Evolutionary conservation across 2,888 invertebrate species (phyloP).

Genomic region (Chrysomela aeneicollis): DNA sequence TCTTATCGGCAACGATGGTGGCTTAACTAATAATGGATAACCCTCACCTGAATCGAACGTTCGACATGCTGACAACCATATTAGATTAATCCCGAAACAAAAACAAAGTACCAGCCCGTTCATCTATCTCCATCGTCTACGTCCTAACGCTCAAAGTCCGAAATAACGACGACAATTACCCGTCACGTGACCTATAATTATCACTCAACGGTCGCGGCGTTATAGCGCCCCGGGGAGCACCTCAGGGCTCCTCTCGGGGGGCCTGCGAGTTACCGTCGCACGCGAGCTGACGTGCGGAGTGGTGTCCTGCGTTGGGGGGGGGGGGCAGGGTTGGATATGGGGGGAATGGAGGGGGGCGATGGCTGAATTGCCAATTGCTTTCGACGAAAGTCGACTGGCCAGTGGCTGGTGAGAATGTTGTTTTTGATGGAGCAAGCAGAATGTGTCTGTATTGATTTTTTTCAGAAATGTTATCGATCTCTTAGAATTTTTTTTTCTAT

Average conservation of each 20-base stretch:
- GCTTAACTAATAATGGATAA: no score
- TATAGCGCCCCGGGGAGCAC: constrained; percentile 48
- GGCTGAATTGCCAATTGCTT: constrained; percentile 45
- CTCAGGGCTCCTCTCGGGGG: constrained; percentile 37
- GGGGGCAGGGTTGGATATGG: no score
- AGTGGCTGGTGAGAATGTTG: no score
- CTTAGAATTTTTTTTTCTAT: no score
- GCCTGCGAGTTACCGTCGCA: constrained; percentile 43
- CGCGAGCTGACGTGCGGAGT: constrained; percentile 49
- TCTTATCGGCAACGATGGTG: no score
- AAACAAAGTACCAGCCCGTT: background rate
- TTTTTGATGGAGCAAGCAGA: no score
- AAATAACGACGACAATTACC: constrained; percentile 58
- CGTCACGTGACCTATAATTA: constrained; percentile 61
- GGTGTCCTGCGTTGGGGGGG: constrained; percentile 28
- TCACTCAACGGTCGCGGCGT: constrained; percentile 57
- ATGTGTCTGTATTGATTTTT: no score
- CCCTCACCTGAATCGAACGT: no score
- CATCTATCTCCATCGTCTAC: background rate
- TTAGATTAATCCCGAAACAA: no score
- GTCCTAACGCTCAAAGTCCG: background rate
- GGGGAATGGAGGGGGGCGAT: constrained; percentile 19
- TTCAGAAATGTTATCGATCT: no score
- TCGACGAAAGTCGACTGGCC: constrained; percentile 24
- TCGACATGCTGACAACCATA: no score